These are phyloP conservation scores for Sprattus sprattus DNA, from an alignment of 2,113 vertebrate genomes.

Conservation along the genomic window DNA sequence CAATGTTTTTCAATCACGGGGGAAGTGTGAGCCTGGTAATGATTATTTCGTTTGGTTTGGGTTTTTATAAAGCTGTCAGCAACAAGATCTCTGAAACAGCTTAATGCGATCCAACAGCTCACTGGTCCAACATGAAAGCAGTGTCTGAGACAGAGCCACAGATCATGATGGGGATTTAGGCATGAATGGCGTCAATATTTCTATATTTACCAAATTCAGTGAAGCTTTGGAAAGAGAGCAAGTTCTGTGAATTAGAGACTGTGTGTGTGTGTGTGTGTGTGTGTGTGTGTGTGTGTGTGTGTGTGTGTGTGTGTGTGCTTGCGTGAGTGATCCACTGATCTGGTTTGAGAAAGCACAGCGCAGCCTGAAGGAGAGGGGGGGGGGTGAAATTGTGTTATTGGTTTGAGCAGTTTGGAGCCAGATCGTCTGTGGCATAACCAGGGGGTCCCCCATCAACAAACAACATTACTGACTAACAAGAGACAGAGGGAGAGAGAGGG, in stretches of 20 bases:
- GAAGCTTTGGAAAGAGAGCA: neutral
- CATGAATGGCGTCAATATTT: conserved; percentile 28
- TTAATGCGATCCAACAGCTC: conserved; percentile 1
- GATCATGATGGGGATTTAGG: conserved; percentile 25
- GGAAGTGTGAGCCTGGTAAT: neutral
- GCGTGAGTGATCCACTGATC: conserved; percentile 26
- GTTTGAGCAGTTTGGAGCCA: conserved; percentile 57
- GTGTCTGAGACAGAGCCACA: neutral
- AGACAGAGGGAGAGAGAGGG: conserved; percentile 34
- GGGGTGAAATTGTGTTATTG: conserved; percentile 26
- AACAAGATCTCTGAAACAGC: neutral
- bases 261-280: conserved; percentile 9
- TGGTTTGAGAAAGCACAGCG: conserved; percentile 52
- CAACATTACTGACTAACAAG: conserved; percentile 57
- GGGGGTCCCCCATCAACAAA: conserved; percentile 62
- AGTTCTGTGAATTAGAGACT: neutral
- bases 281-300: conserved; percentile 29
- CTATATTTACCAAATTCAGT: conserved; percentile 2
- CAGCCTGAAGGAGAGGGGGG: conserved; percentile 32
- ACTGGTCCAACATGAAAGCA: neutral
- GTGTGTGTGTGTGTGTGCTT: conserved; percentile 14
- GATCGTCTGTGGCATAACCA: conserved; percentile 59
- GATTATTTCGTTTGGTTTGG: conserved; percentile 5
- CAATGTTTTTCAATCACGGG: neutral
- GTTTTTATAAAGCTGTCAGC: neutral